phyloP scores from a whole-genome alignment of 2,888 invertebrate species.

The Athrips mouffetella region DNA sequence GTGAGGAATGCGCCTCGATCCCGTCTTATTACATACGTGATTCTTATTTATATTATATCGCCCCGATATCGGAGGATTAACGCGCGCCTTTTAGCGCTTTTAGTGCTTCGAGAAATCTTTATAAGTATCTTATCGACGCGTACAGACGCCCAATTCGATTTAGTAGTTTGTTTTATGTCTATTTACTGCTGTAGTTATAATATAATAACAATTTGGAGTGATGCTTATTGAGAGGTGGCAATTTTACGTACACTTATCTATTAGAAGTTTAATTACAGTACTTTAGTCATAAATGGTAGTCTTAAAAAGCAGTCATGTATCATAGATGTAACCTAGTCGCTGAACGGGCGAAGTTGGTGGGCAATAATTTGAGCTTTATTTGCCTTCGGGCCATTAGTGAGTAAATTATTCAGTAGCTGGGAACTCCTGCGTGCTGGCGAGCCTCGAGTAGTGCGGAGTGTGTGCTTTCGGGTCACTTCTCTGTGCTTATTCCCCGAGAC shows the following conservation, averaged over 20 bases:
- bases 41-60: constrained; percentile 76
- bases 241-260: background rate
- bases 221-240: background rate
- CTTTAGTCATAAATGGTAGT: constrained; percentile 5
- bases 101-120: constrained; percentile 47
- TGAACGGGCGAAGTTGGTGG: constrained; percentile 48
- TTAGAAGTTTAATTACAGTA: background rate
- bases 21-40: constrained; percentile 76
- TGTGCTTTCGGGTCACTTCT: constrained; percentile 8
- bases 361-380: constrained; percentile 72
- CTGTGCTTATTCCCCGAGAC: background rate
- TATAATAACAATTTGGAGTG: background rate
- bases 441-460: background rate
- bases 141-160: background rate
- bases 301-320: constrained; percentile 36
- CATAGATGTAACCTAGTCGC: constrained; percentile 42
- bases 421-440: constrained; percentile 13
- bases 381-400: constrained; percentile 67
- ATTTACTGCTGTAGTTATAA: background rate
- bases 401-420: constrained; percentile 64
- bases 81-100: constrained; percentile 56
- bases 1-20: constrained; percentile 63
- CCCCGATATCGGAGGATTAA: constrained; percentile 64
- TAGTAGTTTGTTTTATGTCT: background rate
- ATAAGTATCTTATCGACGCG: constrained; percentile 45